Evolutionary conservation across 2,113 vertebrate genomes (phyloP).

Genomic region (Alexandromys fortis): DNA sequence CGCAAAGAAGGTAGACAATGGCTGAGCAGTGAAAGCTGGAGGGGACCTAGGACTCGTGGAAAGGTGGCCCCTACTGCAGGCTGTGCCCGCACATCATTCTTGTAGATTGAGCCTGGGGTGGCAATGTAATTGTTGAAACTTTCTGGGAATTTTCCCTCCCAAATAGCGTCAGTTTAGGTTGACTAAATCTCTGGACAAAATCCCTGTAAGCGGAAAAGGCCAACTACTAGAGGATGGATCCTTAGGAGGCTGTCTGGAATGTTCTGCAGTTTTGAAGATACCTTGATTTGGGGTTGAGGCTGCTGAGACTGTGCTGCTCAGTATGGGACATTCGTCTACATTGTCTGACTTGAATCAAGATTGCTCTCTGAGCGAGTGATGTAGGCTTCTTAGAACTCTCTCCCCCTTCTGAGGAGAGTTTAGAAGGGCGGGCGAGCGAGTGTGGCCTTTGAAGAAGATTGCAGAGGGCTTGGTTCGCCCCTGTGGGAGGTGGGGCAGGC

Average conservation of each 20-base stretch:
- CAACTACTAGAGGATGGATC: neutral
- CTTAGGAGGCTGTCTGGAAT: neutral
- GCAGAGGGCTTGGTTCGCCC: neutral
- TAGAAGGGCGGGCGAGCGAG: neutral
- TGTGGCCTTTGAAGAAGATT: conserved; percentile 27
- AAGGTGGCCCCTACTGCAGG: neutral
- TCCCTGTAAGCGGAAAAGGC: neutral
- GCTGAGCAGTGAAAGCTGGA: neutral
- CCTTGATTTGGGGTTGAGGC: neutral
- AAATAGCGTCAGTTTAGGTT: neutral
- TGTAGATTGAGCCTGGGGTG: neutral
- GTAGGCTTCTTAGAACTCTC: conserved; percentile 59
- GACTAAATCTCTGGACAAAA: neutral
- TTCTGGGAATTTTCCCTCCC: neutral
- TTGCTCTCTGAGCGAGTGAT: conserved; percentile 43
- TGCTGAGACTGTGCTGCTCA: neutral
- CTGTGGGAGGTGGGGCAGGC: neutral
- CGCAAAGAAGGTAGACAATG: neutral
- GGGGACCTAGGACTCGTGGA: neutral
- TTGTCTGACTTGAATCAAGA: conserved; percentile 28
- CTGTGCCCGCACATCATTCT: neutral
- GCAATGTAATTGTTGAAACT: neutral
- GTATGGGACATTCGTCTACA: neutral
- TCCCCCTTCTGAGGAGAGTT: conserved; percentile 39
- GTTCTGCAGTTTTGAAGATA: neutral